A percentile compares a stretch with the other conserved stretches of the same genome.
phyloP scores from a whole-genome alignment of 2,113 vertebrate genomes.

The Tyto alba region DNA sequence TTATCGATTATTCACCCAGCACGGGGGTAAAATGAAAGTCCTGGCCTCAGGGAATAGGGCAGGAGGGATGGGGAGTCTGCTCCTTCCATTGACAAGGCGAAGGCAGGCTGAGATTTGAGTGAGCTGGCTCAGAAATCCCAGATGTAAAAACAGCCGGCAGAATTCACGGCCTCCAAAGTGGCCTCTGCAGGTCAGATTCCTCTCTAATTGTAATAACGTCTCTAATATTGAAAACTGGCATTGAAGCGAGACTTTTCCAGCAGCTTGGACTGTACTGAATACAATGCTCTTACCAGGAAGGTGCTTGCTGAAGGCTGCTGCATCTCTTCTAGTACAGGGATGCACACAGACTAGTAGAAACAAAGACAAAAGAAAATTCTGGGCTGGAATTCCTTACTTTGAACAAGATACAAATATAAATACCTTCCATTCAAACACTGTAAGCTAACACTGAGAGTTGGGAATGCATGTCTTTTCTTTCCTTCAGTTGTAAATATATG shows the following conservation, averaged over 20 bases:
- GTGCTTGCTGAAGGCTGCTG: not conserved
- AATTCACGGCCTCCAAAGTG: not conserved
- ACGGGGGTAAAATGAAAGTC: not conserved
- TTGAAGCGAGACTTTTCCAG: not conserved
- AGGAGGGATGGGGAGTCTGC: not conserved
- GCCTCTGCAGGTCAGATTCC: not conserved
- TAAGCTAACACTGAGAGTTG: too few species aligned
- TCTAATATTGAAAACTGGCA: not conserved
- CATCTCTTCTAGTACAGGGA: not conserved
- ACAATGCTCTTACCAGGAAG: not conserved
- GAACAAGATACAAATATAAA: not conserved
- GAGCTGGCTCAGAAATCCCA: not conserved
- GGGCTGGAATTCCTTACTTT: not conserved
- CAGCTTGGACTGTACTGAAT: not conserved
- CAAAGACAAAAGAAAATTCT: not conserved
- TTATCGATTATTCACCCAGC: slow-evolving; percentile 36
- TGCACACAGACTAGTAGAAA: not conserved
- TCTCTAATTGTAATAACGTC: not conserved
- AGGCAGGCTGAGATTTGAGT: not conserved
- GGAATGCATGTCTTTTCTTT: not conserved
- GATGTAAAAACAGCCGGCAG: not conserved
- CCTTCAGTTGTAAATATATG: not conserved
- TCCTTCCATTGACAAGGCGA: rapidly evolving
- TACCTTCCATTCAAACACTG: not conserved
- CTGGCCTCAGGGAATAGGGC: not conserved